These are phyloP conservation scores for Muscicapa comitata DNA, from an alignment of 2,797 vertebrate genomes.

Conservation along the genomic window DNA sequence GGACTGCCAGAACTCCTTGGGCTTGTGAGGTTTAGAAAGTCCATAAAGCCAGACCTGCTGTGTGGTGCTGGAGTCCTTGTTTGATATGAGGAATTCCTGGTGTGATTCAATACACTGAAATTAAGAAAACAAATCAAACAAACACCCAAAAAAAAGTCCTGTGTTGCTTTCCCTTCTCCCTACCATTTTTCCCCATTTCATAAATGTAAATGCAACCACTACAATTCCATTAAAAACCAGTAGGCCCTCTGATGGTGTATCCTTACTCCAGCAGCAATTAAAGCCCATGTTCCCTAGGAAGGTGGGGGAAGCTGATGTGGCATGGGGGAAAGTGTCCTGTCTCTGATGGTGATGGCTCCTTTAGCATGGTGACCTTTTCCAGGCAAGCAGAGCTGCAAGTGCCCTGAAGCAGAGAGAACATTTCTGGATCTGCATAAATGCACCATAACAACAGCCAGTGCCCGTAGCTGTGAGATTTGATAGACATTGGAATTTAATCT, in stretches of 20 bases:
- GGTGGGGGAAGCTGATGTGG: not conserved
- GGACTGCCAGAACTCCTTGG: not conserved
- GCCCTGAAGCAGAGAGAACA: not conserved
- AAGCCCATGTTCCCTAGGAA: not conserved
- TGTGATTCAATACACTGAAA: not conserved
- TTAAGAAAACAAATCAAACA: not conserved
- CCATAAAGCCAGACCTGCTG: not conserved
- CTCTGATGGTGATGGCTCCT: not conserved
- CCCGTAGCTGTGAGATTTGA: not conserved
- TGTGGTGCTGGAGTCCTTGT: not conserved
- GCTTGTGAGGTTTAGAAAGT: not conserved
- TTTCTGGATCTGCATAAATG: conserved; percentile 25
- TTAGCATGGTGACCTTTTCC: not conserved
- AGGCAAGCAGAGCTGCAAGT: not conserved
- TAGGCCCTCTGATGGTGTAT: not conserved
- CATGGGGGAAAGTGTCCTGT: not conserved
- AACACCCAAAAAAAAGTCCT: not conserved
- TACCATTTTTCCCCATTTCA: not conserved
- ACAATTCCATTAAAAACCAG: not conserved
- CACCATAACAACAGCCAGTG: not conserved
- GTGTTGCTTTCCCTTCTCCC: not conserved
- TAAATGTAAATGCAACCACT: not conserved
- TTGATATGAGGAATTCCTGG: not conserved
- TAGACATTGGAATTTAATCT: conserved; percentile 17
- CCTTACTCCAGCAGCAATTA: not conserved